Evolutionary conservation across 2,888 invertebrate genomes (phyloP).

Genomic region (Drosophila diplacantha): DNA sequence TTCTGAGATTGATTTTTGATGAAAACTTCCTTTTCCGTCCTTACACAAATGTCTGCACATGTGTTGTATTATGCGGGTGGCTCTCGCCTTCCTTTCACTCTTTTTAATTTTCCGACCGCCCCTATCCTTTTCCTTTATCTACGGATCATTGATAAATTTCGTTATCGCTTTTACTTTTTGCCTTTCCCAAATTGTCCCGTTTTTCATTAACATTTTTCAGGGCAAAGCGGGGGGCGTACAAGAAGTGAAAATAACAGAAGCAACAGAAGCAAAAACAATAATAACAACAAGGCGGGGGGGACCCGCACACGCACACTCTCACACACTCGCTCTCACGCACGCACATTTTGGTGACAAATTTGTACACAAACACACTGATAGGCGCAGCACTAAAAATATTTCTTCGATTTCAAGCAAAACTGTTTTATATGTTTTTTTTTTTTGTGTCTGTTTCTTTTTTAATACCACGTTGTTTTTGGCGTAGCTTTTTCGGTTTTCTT

Average conservation of each 20-base stretch:
- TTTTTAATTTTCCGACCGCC: conserved; percentile 5
- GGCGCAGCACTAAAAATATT: conserved; percentile 39
- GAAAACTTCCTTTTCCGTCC: not conserved
- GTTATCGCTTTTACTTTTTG: conserved; percentile 24
- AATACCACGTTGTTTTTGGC: conserved; percentile 42
- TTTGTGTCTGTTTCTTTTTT: conserved; percentile 13
- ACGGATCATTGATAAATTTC: conserved; percentile 24
- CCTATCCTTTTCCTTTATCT: conserved; percentile 23
- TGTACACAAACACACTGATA: conserved; percentile 20
- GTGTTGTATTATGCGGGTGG: conserved; percentile 22
- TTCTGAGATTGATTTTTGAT: not conserved
- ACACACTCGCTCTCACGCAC: conserved; percentile 1
- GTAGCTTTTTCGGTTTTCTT: conserved; percentile 31
- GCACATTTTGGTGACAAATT: conserved; percentile 37
- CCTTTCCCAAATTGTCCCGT: conserved; percentile 7
- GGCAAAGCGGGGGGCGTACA: conserved; percentile 39
- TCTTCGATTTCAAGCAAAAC: conserved; percentile 23
- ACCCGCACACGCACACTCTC: conserved; percentile 27
- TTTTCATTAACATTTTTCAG: conserved; percentile 16
- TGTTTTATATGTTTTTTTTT: conserved; percentile 16
- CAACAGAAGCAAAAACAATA: conserved; percentile 14
- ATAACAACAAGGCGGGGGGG: conserved; percentile 25
- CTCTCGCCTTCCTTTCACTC: not conserved
- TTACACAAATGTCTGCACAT: not conserved
- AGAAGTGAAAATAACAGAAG: conserved; percentile 28